Percentiles rank a stretch among this genome's conserved stretches.
Evolutionary conservation across 2,113 vertebrate species (phyloP).

Genomic region (Euleptes europaea): DNA sequence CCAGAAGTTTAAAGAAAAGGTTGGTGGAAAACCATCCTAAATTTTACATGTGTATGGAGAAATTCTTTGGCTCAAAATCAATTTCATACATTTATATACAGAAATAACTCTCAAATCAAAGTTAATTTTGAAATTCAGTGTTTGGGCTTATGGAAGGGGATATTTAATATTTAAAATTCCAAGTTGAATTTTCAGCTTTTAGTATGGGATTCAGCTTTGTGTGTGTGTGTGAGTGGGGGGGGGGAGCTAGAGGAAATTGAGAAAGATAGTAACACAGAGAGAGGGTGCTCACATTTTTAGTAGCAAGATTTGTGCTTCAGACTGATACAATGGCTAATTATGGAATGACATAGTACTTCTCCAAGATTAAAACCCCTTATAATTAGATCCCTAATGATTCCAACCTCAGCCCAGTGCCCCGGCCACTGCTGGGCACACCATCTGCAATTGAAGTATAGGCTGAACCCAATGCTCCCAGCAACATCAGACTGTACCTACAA

Average conservation of each 20-base stretch:
- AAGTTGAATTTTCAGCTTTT: neutral
- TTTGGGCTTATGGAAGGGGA: neutral
- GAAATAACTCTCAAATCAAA: neutral
- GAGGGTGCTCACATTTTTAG: neutral
- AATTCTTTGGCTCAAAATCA: neutral
- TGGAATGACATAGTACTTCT: neutral
- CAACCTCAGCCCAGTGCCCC: no score
- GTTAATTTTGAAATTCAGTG: neutral
- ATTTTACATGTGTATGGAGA: neutral
- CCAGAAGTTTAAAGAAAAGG: neutral
- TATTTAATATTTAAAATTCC: neutral
- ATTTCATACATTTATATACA: neutral
- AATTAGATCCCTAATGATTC: no score
- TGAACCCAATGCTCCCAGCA: no score
- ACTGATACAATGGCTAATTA: neutral
- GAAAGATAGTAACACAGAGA: no score
- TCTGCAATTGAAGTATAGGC: no score
- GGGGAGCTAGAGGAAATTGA: neutral
- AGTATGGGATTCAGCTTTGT: neutral
- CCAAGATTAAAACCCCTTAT: neutral
- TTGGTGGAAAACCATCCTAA: neutral
- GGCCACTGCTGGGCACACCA: no score
- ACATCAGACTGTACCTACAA: no score
- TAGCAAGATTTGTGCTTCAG: neutral
- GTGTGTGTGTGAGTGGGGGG: no score